Percentiles rank a stretch among this genome's conserved stretches.
Conservation (phyloP, 2,113 vertebrate genomes). For the Petaurus breviceps region DNA sequence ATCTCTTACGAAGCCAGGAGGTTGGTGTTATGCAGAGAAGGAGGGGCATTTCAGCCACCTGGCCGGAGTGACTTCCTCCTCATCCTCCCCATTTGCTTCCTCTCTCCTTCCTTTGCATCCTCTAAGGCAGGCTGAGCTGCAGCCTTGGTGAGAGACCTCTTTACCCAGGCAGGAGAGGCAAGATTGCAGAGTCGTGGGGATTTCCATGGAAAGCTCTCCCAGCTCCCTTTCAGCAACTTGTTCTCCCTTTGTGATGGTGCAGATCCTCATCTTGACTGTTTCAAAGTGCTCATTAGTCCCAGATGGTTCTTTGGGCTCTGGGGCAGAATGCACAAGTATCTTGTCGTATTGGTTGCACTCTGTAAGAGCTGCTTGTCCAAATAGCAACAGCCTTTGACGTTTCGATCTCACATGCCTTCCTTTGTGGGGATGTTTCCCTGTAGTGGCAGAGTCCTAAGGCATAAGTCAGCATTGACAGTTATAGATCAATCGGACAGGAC, state of each 20-base stretch:
- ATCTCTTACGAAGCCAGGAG: background rate
- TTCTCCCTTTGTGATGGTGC: conserved; percentile 54
- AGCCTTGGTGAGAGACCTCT: background rate
- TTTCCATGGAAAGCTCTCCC: conserved; percentile 53
- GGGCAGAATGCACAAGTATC: conserved; percentile 64
- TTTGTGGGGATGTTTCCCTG: conserved; percentile 80
- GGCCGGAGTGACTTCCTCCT: background rate
- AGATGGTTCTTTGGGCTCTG: conserved; percentile 66
- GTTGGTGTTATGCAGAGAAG: background rate
- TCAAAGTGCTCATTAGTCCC: conserved; percentile 72
- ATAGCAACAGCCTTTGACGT: conserved; percentile 79
- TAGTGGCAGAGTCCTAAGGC: conserved; percentile 66
- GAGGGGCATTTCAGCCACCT: background rate
- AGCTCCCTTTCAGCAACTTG: conserved; percentile 54
- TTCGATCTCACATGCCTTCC: conserved; percentile 74
- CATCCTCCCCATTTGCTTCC: background rate
- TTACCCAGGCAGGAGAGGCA: conserved; percentile 1
- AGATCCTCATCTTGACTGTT: conserved; percentile 63
- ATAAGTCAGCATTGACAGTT: conserved; percentile 76
- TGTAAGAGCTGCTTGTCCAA: conserved; percentile 79
- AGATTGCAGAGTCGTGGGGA: background rate
- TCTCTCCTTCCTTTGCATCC: background rate
- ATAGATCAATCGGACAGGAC: conserved; percentile 71
- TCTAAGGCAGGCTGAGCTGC: background rate
- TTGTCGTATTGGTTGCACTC: conserved; percentile 75